Evolutionary conservation across 2,888 invertebrate species (phyloP).

Genomic region (Stenoptilia bipunctidactyla): DNA sequence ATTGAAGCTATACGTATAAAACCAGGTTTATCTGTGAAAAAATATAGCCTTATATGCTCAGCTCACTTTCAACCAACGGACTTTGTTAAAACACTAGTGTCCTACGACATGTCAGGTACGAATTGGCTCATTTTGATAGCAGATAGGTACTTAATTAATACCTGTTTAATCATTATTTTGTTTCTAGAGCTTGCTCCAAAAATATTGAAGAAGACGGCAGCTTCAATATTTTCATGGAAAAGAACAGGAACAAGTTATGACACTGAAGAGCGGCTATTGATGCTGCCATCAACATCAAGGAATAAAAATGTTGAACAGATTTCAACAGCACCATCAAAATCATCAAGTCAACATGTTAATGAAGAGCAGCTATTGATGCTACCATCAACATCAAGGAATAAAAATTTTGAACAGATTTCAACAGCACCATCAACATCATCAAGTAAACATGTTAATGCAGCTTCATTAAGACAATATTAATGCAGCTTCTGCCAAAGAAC

Average conservation of each 20-base stretch:
- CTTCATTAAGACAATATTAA: not conserved
- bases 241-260: not conserved
- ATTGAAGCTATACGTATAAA: constrained; percentile 1
- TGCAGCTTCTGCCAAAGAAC: not conserved
- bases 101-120: not conserved
- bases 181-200: not conserved
- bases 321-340: not conserved
- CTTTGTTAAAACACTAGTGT: not conserved
- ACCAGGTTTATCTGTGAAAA: not conserved
- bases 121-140: not conserved
- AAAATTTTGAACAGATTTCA: not conserved
- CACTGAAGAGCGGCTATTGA: not conserved
- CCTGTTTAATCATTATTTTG: not conserved
- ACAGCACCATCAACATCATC: not conserved
- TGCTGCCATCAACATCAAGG: not conserved
- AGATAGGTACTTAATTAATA: not conserved
- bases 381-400: no score
- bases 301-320: not conserved
- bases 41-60: not conserved
- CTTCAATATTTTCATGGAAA: not conserved
- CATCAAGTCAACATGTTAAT: no score
- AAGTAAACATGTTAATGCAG: not conserved
- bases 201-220: not conserved
- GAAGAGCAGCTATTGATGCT: not conserved
- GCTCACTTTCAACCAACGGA: not conserved